These are phyloP conservation scores for Serilophus lunatus DNA, from an alignment of 2,113 vertebrate species.

Conservation along the genomic window DNA sequence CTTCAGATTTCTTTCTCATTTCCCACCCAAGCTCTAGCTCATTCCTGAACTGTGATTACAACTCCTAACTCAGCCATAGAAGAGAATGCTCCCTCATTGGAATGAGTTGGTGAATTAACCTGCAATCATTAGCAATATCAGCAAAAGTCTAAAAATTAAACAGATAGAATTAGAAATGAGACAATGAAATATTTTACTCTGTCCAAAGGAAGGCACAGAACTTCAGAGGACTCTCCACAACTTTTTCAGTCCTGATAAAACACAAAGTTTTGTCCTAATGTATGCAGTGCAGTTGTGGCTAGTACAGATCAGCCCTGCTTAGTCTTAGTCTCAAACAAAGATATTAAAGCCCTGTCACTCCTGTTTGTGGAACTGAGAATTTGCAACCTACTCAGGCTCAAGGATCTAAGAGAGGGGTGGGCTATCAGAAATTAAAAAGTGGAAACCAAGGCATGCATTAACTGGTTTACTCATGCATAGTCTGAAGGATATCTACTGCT, in stretches of 20 bases:
- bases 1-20: not conserved
- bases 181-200: not conserved
- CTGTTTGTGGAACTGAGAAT: not conserved
- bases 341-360: not conserved
- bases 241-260: not conserved
- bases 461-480: not conserved
- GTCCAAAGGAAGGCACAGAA: not conserved
- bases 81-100: not conserved
- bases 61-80: not conserved
- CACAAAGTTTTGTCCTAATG: accelerated
- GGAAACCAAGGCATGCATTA: not conserved
- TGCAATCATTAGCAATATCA: not conserved
- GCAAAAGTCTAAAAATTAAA: not conserved
- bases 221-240: not conserved
- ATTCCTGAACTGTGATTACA: not conserved
- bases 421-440: not conserved
- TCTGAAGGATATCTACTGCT: not conserved
- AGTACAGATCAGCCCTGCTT: not conserved
- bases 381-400: not conserved
- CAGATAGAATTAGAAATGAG: not conserved
- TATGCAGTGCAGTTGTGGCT: not conserved
- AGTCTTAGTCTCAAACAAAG: not conserved
- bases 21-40: not conserved
- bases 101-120: not conserved
- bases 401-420: not conserved